Evolutionary conservation across 1,140 invertebrate genomes (phyloP).

Genomic region (Trichomalopsis sarcophagae): DNA sequence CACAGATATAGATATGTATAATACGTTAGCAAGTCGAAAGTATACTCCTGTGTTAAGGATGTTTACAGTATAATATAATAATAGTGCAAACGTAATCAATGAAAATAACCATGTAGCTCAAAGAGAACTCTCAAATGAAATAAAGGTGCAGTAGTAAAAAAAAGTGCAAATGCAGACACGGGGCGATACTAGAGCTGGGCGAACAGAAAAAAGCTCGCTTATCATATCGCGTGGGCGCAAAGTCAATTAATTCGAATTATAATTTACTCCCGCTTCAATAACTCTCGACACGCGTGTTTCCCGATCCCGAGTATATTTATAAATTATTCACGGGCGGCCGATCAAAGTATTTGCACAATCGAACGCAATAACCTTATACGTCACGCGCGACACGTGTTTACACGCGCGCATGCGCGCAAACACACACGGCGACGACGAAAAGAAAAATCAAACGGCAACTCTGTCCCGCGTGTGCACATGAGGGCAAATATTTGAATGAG

Average conservation of each 20-base stretch:
- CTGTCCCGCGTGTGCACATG: too few relatives aligned
- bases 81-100: slow-evolving; percentile 42
- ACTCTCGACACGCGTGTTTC: too few relatives aligned
- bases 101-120: slow-evolving; percentile 39
- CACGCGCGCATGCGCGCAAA: too few relatives aligned
- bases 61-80: neutral
- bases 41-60: neutral
- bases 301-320: too few relatives aligned
- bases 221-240: neutral
- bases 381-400: too few relatives aligned
- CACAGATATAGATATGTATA: neutral
- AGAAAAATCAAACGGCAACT: too few relatives aligned
- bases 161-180: neutral
- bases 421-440: too few relatives aligned
- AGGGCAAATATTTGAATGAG: neutral
- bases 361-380: neutral
- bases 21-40: slow-evolving; percentile 10
- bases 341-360: slow-evolving; percentile 3
- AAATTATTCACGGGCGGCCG: too few relatives aligned
- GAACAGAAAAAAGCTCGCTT: neutral
- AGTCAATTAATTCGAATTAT: neutral
- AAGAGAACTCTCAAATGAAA: slow-evolving; percentile 17
- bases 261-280: too few relatives aligned
- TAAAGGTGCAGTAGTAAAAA: slow-evolving; percentile 25
- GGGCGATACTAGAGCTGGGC: neutral